Base-by-base conservation (phyloP, 2,113 vertebrate genomes). In the Rostratula benghalensis region DNA sequence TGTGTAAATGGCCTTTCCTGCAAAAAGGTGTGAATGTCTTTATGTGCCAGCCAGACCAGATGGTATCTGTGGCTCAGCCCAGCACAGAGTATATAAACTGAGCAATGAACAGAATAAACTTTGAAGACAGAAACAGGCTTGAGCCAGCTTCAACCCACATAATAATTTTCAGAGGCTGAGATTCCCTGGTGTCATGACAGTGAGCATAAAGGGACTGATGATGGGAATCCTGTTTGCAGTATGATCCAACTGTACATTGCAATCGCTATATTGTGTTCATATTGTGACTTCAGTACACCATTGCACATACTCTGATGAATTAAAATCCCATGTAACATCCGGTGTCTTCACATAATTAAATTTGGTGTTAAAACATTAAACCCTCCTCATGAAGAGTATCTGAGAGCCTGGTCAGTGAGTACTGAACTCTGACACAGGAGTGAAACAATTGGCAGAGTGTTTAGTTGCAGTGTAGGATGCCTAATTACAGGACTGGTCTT, bases 281-380 rank as follows among this genome's bases (percentile, higher is more conserved):
- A 14, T 50, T 79, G 23, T 25, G 37, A 45, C 22, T 37, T 75
- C 15, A 6, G 25, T 30, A 28, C 19, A 11, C 13, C 71, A 25
- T 25, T 81, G 15, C 35, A 53, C 35, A 53, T 27, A 35, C 5
- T 20, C 45, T 65, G 39, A 6, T 83, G 39, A 87, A 83, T 56
- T 7, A 28, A 79, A 82, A 65, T 13, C 16, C 9, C 5, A 5
- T 13, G 2, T 35, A 41, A 59, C 0, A 0, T 45, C 17, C 31
- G 23, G 1, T 63, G 54, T 30, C 12, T 83, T 88, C 18, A 65
- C 69, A 64, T 27, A 64, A 76, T 12, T 45, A 65, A 39, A 83
- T 60, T 21, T 53, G 3, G 0, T 69, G 48, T 61, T 59, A 60
- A 80, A 76, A 24, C 2, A 33, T 63, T 43, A 93, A 92, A 60